These are phyloP conservation scores for Ascidia mentula DNA, from an alignment of 23 tunicate genomes.

Conservation along the genomic window DNA sequence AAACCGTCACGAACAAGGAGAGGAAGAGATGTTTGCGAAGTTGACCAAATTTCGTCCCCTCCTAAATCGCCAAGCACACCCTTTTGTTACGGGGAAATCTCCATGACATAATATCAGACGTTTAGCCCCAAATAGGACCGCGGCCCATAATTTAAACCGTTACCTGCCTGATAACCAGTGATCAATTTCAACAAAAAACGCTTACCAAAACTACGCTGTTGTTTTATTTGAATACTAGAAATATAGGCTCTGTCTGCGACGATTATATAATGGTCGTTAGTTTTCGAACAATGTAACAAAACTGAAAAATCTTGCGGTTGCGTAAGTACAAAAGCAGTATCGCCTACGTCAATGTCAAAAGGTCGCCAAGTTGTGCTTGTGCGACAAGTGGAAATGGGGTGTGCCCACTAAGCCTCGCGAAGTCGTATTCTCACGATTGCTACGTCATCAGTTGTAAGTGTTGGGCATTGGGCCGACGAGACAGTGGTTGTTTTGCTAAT, in stretches of 20 bases:
- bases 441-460: background rate
- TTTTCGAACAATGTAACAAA: no score
- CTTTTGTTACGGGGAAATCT: background rate
- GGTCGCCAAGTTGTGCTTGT: slow-evolving; percentile 6
- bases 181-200: no score
- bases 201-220: no score
- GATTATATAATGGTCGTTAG: no score
- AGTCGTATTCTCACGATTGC: background rate
- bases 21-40: background rate
- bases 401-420: background rate
- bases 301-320: no score
- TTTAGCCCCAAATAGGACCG: background rate
- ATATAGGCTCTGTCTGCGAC: no score
- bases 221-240: no score
- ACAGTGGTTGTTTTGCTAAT: background rate
- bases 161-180: background rate
- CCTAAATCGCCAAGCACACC: background rate
- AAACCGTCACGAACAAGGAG: slow-evolving; percentile 9
- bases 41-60: background rate
- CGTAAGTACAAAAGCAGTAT: no score
- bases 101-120: background rate
- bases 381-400: background rate
- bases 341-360: background rate
- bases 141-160: background rate
- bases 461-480: background rate